Conservation (phyloP, 2,888 invertebrate genomes). For the Nowickia ferox region DNA sequence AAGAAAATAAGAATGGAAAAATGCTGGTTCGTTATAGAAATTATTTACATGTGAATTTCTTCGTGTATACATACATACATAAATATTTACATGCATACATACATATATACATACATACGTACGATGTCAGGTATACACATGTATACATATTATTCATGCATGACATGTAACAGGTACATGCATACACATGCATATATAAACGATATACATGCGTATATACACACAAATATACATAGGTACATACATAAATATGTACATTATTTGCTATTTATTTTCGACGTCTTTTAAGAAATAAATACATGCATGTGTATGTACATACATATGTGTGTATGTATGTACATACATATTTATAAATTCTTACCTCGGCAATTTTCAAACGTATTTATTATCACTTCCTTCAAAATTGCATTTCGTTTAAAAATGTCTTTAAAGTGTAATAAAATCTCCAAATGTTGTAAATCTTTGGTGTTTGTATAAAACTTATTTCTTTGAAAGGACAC, state of each 20-base stretch:
- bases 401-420: constrained; percentile 34
- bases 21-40: background rate
- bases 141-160: no score
- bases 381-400: constrained; percentile 45
- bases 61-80: background rate
- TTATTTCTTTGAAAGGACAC: constrained; percentile 59
- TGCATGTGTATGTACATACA: background rate
- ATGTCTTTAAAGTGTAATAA: constrained; percentile 48
- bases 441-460: constrained; percentile 35
- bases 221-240: background rate
- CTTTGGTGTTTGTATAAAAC: constrained; percentile 5
- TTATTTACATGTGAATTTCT: background rate
- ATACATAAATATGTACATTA: no score
- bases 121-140: no score
- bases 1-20: constrained; percentile 44
- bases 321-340: background rate
- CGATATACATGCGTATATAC: background rate
- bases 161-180: no score
- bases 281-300: background rate
- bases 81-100: no score
- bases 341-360: constrained; percentile 10
- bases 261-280: no score
- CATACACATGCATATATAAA: no score
- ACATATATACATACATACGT: background rate
- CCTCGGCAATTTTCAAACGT: constrained; percentile 57